Conservation (phyloP, 2,797 vertebrate genomes). For the Acanthornis magna region DNA sequence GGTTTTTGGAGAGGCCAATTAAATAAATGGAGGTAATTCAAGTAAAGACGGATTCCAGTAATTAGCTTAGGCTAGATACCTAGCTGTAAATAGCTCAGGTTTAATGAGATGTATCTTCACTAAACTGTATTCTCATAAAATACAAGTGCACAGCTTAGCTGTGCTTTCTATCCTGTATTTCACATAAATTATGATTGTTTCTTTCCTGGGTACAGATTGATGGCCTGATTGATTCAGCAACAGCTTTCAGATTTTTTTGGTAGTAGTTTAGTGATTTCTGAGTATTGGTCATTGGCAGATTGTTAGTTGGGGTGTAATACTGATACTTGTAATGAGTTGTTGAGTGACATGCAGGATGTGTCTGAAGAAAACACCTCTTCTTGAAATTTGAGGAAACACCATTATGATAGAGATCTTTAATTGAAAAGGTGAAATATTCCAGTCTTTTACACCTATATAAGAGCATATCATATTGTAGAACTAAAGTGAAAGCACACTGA, state of each 20-base stretch:
- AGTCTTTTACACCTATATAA: neutral
- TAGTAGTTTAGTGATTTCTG: neutral
- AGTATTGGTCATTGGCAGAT: neutral
- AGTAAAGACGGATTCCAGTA: neutral
- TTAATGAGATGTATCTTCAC: neutral
- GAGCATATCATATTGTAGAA: neutral
- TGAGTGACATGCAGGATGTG: neutral
- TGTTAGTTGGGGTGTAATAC: neutral
- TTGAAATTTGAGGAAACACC: neutral
- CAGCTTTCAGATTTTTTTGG: neutral
- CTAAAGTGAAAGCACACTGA: neutral
- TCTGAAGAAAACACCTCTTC: neutral
- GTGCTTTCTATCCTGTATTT: neutral
- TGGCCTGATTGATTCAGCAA: neutral
- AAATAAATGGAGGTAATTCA: neutral
- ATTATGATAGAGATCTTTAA: neutral
- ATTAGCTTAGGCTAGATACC: neutral
- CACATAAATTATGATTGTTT: neutral
- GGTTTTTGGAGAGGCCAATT: neutral
- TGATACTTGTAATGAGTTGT: neutral
- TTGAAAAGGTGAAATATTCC: neutral
- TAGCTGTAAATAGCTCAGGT: neutral
- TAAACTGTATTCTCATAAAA: neutral
- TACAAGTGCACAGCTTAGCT: neutral
- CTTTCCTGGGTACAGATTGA: neutral